Evolutionary conservation across 2,113 vertebrate species (phyloP).

Genomic region (Pantherophis guttatus): DNA sequence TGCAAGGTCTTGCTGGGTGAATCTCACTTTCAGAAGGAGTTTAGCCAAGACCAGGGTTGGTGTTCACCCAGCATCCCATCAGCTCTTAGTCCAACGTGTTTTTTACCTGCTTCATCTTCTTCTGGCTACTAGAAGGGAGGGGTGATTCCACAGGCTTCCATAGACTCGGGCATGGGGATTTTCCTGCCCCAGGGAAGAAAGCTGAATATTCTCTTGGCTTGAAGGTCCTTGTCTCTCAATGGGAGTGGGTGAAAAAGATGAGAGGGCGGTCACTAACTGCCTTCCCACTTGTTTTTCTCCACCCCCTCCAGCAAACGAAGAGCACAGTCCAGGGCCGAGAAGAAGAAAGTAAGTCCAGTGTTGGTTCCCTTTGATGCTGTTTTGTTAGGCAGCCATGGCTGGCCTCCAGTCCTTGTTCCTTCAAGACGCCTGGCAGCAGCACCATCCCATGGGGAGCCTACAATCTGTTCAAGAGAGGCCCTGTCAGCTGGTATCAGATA

Average conservation of each 20-base stretch:
- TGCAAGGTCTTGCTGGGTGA: background rate
- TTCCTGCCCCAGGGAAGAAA: background rate
- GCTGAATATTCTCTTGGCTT: background rate
- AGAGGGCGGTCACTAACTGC: background rate
- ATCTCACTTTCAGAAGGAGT: background rate
- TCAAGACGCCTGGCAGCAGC: background rate
- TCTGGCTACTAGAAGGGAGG: background rate
- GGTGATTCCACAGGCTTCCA: background rate
- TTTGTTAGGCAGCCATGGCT: background rate
- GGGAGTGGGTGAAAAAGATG: background rate
- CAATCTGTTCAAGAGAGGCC: background rate
- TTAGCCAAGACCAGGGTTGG: background rate
- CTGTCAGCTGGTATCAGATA: background rate
- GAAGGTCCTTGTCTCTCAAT: background rate
- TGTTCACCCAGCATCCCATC: background rate
- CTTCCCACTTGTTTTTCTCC: background rate
- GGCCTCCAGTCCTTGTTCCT: background rate
- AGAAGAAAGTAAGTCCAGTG: slow-evolving; percentile 77
- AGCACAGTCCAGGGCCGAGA: slow-evolving; percentile 10
- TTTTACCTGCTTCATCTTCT: background rate
- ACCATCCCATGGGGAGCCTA: background rate
- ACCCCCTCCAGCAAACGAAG: slow-evolving; percentile 57
- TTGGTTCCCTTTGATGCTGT: background rate
- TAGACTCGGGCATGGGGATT: background rate
- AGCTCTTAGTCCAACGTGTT: background rate